These are phyloP conservation scores for Reticulitermes lucifugus DNA, from an alignment of 2,888 invertebrate genomes.

Conservation along the genomic window DNA sequence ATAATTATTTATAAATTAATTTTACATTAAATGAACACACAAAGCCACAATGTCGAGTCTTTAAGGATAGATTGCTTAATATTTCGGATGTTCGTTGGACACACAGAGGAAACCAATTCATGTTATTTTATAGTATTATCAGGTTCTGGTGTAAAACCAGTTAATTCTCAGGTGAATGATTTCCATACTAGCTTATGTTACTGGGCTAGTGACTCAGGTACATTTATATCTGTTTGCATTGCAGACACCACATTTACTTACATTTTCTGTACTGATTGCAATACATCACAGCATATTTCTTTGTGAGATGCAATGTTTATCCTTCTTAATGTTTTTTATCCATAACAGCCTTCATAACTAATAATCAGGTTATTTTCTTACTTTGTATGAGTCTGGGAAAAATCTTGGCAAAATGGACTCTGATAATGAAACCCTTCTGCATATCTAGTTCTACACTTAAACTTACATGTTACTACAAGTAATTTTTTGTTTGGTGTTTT, in stretches of 20 bases:
- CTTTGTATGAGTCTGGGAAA: not conserved
- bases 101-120: not conserved
- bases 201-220: not conserved
- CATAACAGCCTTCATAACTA: constrained; percentile 15
- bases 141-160: constrained; percentile 2
- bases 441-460: constrained; percentile 32
- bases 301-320: not conserved
- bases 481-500: constrained; percentile 28
- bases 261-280: not conserved
- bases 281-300: not conserved
- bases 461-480: constrained; percentile 21
- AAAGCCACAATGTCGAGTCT: too few relatives aligned
- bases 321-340: not conserved
- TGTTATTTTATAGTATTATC: not conserved
- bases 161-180: constrained; percentile 3
- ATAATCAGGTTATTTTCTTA: constrained; percentile 28
- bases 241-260: not conserved
- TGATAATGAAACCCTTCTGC: constrained; percentile 1
- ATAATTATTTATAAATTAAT: too few relatives aligned
- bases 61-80: not conserved
- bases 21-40: too few relatives aligned
- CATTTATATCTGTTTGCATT: not conserved
- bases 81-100: not conserved
- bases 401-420: not conserved
- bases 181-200: not conserved